Percentiles rank a stretch among this genome's conserved stretches.
These are phyloP conservation scores for Cydia fagiglandana DNA, from an alignment of 1,140 invertebrate species.

Conservation along the genomic window DNA sequence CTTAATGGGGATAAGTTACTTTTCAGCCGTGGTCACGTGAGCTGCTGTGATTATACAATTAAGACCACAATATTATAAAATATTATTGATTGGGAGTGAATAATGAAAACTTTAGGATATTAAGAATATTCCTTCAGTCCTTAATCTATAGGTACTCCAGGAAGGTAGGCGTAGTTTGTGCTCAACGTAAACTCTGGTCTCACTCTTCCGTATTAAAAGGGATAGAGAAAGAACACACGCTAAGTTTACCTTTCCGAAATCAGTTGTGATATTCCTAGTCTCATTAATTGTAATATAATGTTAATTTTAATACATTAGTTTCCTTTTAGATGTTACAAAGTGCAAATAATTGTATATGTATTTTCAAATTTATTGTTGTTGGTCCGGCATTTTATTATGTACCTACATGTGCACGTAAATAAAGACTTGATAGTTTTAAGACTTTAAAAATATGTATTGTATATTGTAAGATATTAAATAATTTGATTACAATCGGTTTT, in stretches of 20 bases:
- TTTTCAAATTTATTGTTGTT: conserved; percentile 26
- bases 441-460: conserved; percentile 33
- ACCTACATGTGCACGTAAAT: conserved; percentile 46
- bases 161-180: conserved; percentile 30
- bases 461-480: conserved; percentile 44
- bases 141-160: conserved; percentile 21
- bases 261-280: conserved; percentile 30
- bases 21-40: background rate
- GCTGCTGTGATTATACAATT: background rate
- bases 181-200: conserved; percentile 11
- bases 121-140: conserved; percentile 6
- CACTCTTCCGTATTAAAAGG: conserved; percentile 30
- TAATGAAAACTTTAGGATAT: background rate
- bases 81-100: background rate
- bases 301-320: conserved; percentile 16
- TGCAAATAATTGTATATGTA: conserved; percentile 15
- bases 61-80: background rate
- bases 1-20: background rate
- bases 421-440: conserved; percentile 48
- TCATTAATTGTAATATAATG: conserved; percentile 24
- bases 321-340: conserved; percentile 17
- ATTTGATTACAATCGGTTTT: conserved; percentile 45
- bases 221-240: conserved; percentile 24
- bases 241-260: conserved; percentile 31
- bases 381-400: conserved; percentile 20